These are phyloP conservation scores for Drosophila varians DNA, from an alignment of 1,140 invertebrate species.

Conservation along the genomic window DNA sequence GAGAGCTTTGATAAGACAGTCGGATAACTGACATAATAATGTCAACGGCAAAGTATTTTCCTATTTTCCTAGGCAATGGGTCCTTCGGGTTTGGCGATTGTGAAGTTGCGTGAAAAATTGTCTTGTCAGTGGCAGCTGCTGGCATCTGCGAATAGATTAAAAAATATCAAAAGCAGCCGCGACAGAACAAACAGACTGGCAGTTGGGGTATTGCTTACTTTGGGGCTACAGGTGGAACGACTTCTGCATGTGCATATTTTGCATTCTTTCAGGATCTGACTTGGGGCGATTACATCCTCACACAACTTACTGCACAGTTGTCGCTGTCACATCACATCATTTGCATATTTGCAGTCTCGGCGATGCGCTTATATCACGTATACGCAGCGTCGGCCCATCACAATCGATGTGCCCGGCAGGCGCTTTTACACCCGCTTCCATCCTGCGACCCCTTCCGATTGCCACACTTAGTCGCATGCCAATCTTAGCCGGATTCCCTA, in stretches of 20 bases:
- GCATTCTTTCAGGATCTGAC: slow-evolving; percentile 6
- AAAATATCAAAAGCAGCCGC: slow-evolving; percentile 62
- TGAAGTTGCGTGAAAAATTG: slow-evolving; percentile 68
- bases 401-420: slow-evolving; percentile 42
- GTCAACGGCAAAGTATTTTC: slow-evolving; percentile 45
- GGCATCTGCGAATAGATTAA: slow-evolving; percentile 62
- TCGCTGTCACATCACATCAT: slow-evolving; percentile 53
- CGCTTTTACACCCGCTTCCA: neutral
- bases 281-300: slow-evolving; percentile 38
- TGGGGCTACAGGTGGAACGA: slow-evolving; percentile 53
- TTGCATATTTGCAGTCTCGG: slow-evolving; percentile 54
- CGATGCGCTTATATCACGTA: slow-evolving; percentile 61
- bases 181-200: slow-evolving; percentile 21
- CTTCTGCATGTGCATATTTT: neutral
- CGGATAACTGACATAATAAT: slow-evolving; percentile 52
- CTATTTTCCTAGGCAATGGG: slow-evolving; percentile 1
- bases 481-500: neutral
- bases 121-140: slow-evolving; percentile 61
- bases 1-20: slow-evolving; percentile 9
- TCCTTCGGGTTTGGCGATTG: neutral
- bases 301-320: slow-evolving; percentile 21
- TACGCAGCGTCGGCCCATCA: slow-evolving; percentile 27
- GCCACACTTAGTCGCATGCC: slow-evolving; percentile 1
- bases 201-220: slow-evolving; percentile 33
- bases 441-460: neutral